Evolutionary conservation across 2,888 invertebrate genomes (phyloP), one percentile per base, ranked within the genome.

Genomic region (Dysmachus trigonus): DNA sequence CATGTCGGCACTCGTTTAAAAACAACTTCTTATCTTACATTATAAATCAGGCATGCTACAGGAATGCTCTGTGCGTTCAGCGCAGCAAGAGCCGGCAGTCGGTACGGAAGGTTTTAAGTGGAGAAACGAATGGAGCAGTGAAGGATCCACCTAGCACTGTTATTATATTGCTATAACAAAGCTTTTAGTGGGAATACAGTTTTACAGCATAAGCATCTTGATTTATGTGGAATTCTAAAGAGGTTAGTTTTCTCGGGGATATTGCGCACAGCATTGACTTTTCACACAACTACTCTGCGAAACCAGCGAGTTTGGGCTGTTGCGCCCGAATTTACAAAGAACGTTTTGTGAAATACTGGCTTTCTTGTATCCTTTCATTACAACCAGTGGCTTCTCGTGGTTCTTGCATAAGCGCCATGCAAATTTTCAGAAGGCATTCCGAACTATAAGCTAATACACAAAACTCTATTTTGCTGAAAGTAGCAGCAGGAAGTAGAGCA

Each of bases 131-230:
- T 35, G n/a, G 38, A 18, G 35, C 33, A 35, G 5, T n/a, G 22
- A 76, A 22, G 38, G 22, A 76, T 76, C 22, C 62, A 62, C 62
- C 62, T 62, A 62, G 22, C 18, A 10, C 7, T 76, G 35, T 18
- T 74, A 76, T 38, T 76, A 35, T 38, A 76, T 22, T 76, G 35
- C 38, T 76, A 76, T 38, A 76, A 35, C 18, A 76, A 38, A 38
- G 41, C 76, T 76, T 76, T 76, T 76, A 38, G 38, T 38, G 38
- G 41, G 76, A 76, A 35, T 38, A 35, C 62, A 76, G 38, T 35
- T 38, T 35, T 35, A 35, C 76, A 76, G 35, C 76, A 76, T 35
- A 76, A 76, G 76, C 76, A 76, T 76, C 76, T 76, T 76, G 76
- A 76, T 76, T 76, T 76, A 76, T 76, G 76, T 33, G 38, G 22